These are phyloP conservation scores for Xenopus petersii DNA, from an alignment of 2,797 vertebrate species.

Conservation along the genomic window DNA sequence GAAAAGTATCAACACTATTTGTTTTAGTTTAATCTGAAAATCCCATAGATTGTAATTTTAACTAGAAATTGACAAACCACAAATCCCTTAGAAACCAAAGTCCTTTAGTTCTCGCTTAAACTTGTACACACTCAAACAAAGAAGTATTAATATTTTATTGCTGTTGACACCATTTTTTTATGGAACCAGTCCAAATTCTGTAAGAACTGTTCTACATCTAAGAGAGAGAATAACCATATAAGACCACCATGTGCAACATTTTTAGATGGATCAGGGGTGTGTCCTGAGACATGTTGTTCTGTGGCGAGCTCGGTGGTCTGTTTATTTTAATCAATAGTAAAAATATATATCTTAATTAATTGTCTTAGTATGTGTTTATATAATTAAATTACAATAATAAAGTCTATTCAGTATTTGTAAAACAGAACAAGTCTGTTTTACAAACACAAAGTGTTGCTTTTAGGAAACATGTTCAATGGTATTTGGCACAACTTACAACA, in stretches of 20 bases:
- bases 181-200: constrained; percentile 6
- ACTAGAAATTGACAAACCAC: constrained; percentile 31
- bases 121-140: constrained; percentile 16
- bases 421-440: no score
- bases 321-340: neutral
- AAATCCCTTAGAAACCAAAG: constrained; percentile 27
- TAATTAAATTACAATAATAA: no score
- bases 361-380: no score
- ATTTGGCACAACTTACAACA: no score
- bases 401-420: no score
- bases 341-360: neutral
- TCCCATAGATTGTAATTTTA: constrained; percentile 17
- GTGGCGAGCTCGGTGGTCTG: constrained; percentile 15
- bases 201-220: constrained; percentile 15
- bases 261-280: neutral
- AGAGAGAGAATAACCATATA: neutral
- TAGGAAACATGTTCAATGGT: no score
- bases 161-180: constrained; percentile 7
- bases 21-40: constrained; percentile 15
- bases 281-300: neutral
- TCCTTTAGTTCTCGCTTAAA: constrained; percentile 16
- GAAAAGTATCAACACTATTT: constrained; percentile 7
- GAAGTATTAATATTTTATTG: constrained; percentile 8
- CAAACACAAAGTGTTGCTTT: no score
- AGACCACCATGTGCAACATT: constrained; percentile 27